Percentiles rank a stretch among this genome's conserved stretches.
These are phyloP conservation scores for Balearica regulorum DNA, from an alignment of 2,797 vertebrate species.

Conservation along the genomic window DNA sequence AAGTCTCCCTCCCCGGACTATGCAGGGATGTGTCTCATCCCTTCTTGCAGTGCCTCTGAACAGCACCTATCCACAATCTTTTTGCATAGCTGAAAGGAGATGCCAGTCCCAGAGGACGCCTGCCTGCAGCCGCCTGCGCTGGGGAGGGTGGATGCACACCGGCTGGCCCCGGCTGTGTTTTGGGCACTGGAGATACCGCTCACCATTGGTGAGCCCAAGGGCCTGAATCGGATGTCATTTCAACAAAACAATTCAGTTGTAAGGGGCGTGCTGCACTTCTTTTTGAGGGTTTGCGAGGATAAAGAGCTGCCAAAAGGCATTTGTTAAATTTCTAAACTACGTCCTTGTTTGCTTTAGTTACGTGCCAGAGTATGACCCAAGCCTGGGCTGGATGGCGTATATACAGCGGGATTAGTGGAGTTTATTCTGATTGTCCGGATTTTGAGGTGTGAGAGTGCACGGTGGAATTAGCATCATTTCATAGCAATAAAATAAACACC, in stretches of 20 bases:
- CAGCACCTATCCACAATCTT: neutral
- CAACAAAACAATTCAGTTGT: neutral
- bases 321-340: neutral
- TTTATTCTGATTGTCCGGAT: neutral
- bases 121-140: neutral
- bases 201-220: neutral
- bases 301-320: neutral
- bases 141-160: fast-evolving
- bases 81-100: neutral
- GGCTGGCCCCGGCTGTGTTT: fast-evolving
- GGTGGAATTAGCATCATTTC: neutral
- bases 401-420: fast-evolving
- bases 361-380: fast-evolving
- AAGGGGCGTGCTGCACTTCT: neutral
- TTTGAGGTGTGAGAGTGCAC: neutral
- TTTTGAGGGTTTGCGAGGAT: neutral
- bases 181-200: neutral
- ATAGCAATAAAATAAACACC: neutral
- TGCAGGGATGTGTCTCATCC: neutral
- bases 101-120: neutral
- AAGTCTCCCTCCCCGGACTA: neutral
- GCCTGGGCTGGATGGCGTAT: fast-evolving
- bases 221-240: neutral
- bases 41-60: neutral
- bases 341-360: neutral